Conservation (phyloP, 2,113 vertebrate genomes). For the Serranochromis macrocephalus region DNA sequence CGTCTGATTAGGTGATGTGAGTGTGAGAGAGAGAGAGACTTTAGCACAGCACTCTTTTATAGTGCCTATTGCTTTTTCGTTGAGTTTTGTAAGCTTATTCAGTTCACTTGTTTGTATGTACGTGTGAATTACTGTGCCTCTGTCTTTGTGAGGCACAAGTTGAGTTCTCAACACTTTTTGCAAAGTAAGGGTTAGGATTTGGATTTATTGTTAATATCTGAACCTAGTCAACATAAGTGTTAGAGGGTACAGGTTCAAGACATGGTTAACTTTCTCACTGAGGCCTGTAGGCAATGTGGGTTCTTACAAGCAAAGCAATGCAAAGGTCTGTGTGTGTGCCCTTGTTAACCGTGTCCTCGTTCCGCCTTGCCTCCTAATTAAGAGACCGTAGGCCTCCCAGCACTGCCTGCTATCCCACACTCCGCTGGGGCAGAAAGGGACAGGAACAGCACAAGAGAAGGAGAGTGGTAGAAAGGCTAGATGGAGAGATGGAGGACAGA, state of each 20-base stretch:
- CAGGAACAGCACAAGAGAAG: constrained; percentile 1
- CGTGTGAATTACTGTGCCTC: background rate
- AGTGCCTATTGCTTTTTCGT: background rate
- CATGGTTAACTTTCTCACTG: background rate
- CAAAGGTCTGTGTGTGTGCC: constrained; percentile 22
- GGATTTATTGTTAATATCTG: background rate
- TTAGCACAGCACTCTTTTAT: background rate
- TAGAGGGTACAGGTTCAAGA: background rate
- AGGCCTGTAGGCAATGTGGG: background rate
- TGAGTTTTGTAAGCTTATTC: background rate
- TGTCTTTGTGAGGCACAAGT: background rate
- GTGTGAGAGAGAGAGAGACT: background rate
- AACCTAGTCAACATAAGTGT: background rate
- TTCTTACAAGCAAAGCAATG: constrained; percentile 21
- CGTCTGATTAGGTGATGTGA: constrained; percentile 59
- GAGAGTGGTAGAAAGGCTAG: background rate
- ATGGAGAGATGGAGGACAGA: background rate
- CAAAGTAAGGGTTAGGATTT: background rate
- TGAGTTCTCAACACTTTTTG: background rate
- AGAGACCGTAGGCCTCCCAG: constrained; percentile 52
- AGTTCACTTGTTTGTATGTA: background rate
- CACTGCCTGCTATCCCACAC: constrained; percentile 37
- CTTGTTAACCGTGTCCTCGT: constrained; percentile 63
- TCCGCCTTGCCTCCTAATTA: constrained; percentile 66
- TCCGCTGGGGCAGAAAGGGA: constrained; percentile 47